Percentiles rank a stretch among this genome's conserved stretches.
phyloP scores from a whole-genome alignment of 2,888 invertebrate genomes.

The Podabrus alpinus region DNA sequence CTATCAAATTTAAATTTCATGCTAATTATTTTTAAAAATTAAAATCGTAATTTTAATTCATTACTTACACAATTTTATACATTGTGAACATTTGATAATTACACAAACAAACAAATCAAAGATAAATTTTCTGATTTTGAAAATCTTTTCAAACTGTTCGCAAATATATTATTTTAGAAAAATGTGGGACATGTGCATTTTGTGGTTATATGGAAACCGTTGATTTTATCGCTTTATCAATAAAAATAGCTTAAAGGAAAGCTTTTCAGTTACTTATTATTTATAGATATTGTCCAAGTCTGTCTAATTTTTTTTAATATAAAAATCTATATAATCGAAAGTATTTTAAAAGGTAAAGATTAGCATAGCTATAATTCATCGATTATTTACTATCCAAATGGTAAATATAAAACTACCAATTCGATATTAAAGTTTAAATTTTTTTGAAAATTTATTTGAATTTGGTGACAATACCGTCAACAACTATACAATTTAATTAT shows the following conservation, averaged over 20 bases:
- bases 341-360: neutral
- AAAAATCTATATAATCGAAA: neutral
- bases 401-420: neutral
- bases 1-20: slow-evolving; percentile 1
- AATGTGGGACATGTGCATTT: neutral
- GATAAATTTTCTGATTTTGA: neutral
- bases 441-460: neutral
- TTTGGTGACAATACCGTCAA: neutral
- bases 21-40: neutral
- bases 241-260: neutral
- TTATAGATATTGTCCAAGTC: neutral
- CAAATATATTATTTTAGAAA: neutral
- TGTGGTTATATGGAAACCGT: neutral
- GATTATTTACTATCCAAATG: neutral
- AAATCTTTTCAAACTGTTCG: neutral
- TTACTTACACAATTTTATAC: neutral
- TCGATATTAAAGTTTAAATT: neutral
- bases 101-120: neutral
- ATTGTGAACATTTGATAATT: too few relatives aligned
- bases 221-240: neutral
- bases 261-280: neutral
- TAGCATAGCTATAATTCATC: neutral
- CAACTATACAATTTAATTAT: neutral
- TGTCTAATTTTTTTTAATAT: neutral
- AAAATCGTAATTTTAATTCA: neutral